Base-by-base conservation (phyloP, 2,113 vertebrate species). In the Coptodon bakossiorum region DNA sequence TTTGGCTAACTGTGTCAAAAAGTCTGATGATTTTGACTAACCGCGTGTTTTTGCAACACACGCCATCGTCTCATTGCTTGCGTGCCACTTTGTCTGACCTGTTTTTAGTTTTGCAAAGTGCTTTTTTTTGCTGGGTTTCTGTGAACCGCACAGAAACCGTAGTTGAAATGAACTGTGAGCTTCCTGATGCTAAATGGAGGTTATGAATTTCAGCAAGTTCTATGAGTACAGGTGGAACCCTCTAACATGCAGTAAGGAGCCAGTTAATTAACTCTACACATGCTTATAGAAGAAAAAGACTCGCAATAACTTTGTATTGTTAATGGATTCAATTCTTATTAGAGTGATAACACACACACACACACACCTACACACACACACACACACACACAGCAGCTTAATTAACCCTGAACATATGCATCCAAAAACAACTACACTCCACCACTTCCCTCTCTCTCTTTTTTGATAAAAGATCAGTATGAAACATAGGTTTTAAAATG, bases 401-500 rank as follows among this genome's bases (percentile, higher is more conserved):
- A 63, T n/a, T 82, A 31, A 87, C 84, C n/a, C 66, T 57, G 59
- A 73, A 80, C 40, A 81, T 66, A 80, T 45, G 17, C 34, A 56
- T 3, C 3, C 12, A 82, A 56, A 31, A 86, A 43, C 27, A 85
- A 56, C 29, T 45, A 22, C 57, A 19, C 52, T 40, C 11, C 6
- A 7, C 59, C 9, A 40, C 36, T 56, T 31, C 13, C 38, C 34
- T 66, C 19, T 1, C 34, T 22, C 61, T 66, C 19, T 38, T 1
- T 66, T 66, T 38, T 38, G 24, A 38, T 84, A 40, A 89, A 90
- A 90, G 79, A 90, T 81, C 61, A 27, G 80, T 29, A 52, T 34
- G 84, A 93, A 93, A 88, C 76, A 84, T 31, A 38, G 80, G 57
- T 85, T 94, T 92, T 86, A 61, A 96, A 96, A 96, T 96, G 94